Conservation (phyloP, 2,797 vertebrate species). For the Distichodus sexfasciatus region DNA sequence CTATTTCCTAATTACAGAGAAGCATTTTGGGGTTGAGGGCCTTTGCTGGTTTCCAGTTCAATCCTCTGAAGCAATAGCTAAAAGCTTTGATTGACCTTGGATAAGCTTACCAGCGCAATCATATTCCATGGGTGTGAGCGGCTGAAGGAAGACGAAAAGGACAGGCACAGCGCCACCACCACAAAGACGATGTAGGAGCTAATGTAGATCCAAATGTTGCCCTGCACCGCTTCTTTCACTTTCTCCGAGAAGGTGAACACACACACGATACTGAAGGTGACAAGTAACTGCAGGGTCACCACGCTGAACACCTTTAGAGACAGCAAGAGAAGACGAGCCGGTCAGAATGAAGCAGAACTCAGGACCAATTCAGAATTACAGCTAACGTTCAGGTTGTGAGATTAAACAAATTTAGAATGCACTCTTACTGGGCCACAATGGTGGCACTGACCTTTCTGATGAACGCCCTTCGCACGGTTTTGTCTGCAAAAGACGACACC, state of each 20-base stretch:
- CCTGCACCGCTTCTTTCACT: slow-evolving; percentile 73
- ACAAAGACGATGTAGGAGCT: slow-evolving; percentile 81
- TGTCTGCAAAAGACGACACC: slow-evolving; percentile 34
- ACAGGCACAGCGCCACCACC: slow-evolving; percentile 72
- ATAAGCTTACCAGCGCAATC: slow-evolving; percentile 77
- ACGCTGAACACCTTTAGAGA: slow-evolving; percentile 82
- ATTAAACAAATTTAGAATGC: too few relatives aligned
- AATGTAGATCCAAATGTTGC: slow-evolving; percentile 76
- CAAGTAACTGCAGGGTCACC: slow-evolving; percentile 82
- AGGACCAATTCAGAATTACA: too few relatives aligned
- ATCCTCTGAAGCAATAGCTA: too few relatives aligned
- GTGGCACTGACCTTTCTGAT: slow-evolving; percentile 51
- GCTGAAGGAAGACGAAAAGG: slow-evolving; percentile 74
- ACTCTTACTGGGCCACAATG: too few relatives aligned
- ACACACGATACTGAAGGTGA: slow-evolving; percentile 84
- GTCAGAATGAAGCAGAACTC: too few relatives aligned
- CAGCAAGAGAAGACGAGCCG: neutral
- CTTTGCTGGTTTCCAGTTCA: too few relatives aligned
- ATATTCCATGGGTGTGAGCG: slow-evolving; percentile 88
- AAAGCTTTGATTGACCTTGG: too few relatives aligned
- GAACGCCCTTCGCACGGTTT: slow-evolving; percentile 45
- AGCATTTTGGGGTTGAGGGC: too few relatives aligned
- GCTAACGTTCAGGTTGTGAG: too few relatives aligned
- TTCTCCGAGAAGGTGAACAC: slow-evolving; percentile 83
- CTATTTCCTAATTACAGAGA: too few relatives aligned